These are phyloP conservation scores for Crotophaga sulcirostris DNA, from an alignment of 2,113 vertebrate genomes.

Conservation along the genomic window DNA sequence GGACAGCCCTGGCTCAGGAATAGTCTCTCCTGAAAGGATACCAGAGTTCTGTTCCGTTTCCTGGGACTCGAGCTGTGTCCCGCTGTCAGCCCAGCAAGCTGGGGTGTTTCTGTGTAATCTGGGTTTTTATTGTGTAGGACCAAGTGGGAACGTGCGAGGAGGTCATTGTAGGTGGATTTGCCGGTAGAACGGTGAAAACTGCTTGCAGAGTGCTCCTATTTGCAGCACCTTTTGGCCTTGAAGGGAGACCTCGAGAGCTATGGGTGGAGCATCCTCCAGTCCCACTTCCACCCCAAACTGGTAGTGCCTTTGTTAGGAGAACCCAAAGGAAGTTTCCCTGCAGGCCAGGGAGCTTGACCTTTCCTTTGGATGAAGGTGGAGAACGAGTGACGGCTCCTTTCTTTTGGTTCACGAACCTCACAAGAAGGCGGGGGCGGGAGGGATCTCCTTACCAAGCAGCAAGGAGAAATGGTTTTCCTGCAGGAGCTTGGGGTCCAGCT, in stretches of 20 bases:
- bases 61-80: not conserved
- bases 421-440: not conserved
- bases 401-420: not conserved
- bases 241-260: not conserved
- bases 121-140: not conserved
- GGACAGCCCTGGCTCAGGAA: not conserved
- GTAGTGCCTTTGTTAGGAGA: constrained; percentile 20
- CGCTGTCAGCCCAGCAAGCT: not conserved
- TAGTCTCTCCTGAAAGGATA: not conserved
- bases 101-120: not conserved
- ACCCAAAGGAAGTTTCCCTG: not conserved
- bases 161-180: not conserved
- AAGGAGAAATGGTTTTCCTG: not conserved
- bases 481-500: not conserved
- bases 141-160: not conserved
- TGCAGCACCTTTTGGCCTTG: rapidly evolving
- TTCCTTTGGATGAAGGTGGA: not conserved
- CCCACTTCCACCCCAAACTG: not conserved
- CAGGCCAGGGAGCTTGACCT: not conserved
- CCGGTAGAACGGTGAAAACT: not conserved
- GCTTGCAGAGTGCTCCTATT: not conserved
- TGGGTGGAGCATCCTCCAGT: not conserved
- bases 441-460: not conserved
- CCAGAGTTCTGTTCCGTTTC: not conserved
- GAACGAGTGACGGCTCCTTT: not conserved